phyloP scores from a whole-genome alignment of 2,113 vertebrate species.

The Clarias magur region DNA sequence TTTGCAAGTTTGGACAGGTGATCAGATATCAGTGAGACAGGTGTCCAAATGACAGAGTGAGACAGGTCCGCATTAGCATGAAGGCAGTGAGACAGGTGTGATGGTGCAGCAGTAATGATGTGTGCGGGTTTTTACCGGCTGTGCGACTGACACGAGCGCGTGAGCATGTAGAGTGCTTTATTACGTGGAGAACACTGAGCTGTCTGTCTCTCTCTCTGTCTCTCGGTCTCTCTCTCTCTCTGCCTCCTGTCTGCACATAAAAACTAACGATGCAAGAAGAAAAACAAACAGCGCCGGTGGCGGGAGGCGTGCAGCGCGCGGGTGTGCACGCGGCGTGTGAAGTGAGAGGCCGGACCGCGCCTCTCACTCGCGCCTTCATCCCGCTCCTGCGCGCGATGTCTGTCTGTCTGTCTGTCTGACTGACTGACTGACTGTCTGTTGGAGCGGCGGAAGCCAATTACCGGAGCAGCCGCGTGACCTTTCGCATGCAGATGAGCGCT shows the following conservation, averaged over 20 bases:
- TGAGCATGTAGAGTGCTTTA: constrained; percentile 17
- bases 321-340: background rate
- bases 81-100: background rate
- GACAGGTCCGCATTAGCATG: background rate
- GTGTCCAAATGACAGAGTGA: background rate
- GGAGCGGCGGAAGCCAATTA: constrained; percentile 54
- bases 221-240: background rate
- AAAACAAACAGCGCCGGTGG: constrained; percentile 45
- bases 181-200: background rate
- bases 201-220: background rate
- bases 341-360: background rate
- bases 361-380: constrained; percentile 2
- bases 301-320: constrained; percentile 35
- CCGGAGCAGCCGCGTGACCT: constrained; percentile 54
- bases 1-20: background rate
- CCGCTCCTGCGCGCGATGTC: constrained; percentile 5
- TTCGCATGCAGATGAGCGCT: constrained; percentile 55
- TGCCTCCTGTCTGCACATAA: constrained; percentile 30
- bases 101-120: background rate
- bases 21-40: background rate
- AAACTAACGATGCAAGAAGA: constrained; percentile 39
- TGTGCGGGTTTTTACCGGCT: background rate
- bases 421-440: constrained; percentile 31
- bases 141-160: constrained; percentile 10
- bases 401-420: constrained; percentile 14